A percentile compares a stretch with the other conserved stretches of the same genome.
These are phyloP conservation scores for Chymomyza amoena DNA, from an alignment of 2,888 invertebrate genomes.

Conservation along the genomic window DNA sequence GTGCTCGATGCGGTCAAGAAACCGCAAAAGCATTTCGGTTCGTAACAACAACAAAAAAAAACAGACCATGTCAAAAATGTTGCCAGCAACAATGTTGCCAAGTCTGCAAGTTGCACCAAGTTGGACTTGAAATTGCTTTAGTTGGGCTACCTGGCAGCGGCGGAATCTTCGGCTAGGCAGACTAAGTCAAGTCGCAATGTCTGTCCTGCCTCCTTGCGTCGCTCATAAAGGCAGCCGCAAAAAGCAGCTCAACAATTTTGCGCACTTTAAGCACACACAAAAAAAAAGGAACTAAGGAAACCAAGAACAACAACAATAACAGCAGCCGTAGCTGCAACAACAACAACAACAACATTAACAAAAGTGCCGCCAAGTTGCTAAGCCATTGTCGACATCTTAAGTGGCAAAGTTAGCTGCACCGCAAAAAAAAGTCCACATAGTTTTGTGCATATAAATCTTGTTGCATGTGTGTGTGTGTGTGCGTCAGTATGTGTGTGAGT, in stretches of 20 bases:
- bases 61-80: slow-evolving; percentile 4
- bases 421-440: not conserved
- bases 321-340: not conserved
- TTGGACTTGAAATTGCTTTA: not conserved
- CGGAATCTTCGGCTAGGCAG: too few relatives aligned
- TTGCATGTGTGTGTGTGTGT: not conserved
- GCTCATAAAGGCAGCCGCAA: slow-evolving; percentile 43
- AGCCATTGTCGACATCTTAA: slow-evolving; percentile 44
- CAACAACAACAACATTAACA: not conserved
- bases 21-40: slow-evolving; percentile 1
- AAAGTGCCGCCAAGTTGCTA: slow-evolving; percentile 25
- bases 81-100: slow-evolving; percentile 10
- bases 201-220: slow-evolving; percentile 21
- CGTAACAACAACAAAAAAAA: slow-evolving; percentile 10
- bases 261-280: slow-evolving; percentile 43
- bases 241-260: slow-evolving; percentile 59
- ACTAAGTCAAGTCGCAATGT: slow-evolving; percentile 3
- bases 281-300: too few relatives aligned
- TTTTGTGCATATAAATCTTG: not conserved
- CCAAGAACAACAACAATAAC: too few relatives aligned
- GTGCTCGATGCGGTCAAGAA: not conserved
- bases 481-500: not conserved
- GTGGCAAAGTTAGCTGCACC: slow-evolving; percentile 44
- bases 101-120: not conserved
- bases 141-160: not conserved